Conservation (phyloP, 2,888 invertebrate genomes). For the Reticulitermes lucifugus region DNA sequence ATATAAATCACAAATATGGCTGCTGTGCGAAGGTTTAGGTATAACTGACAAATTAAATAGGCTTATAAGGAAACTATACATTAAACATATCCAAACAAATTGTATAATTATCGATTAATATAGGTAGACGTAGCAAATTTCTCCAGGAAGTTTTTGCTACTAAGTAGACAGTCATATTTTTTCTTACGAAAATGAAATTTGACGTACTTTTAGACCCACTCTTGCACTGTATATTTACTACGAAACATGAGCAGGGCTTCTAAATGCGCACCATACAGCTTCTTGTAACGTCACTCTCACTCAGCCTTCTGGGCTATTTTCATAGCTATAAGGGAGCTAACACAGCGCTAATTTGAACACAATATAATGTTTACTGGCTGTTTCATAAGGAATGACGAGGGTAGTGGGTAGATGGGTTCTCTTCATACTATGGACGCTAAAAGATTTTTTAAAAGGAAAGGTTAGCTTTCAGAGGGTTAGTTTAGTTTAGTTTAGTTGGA, state of each 20-base stretch:
- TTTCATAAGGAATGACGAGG: constrained; percentile 16
- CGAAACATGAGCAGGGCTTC: no score
- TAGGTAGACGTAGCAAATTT: no score
- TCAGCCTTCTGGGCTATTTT: not conserved
- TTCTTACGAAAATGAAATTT: not conserved
- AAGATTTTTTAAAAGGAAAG: constrained; percentile 13
- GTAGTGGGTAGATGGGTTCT: not conserved
- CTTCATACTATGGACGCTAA: not conserved
- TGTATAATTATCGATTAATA: no score
- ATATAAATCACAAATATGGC: no score
- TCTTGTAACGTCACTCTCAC: not conserved
- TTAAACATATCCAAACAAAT: no score
- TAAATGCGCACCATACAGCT: not conserved
- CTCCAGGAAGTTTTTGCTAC: not conserved
- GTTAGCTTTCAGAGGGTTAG: constrained; percentile 3
- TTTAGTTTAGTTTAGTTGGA: constrained; percentile 6
- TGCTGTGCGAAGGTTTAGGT: no score
- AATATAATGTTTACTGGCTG: constrained; percentile 28
- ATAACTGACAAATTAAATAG: no score
- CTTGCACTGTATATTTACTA: no score
- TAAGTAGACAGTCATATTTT: not conserved
- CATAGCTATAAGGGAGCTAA: not conserved
- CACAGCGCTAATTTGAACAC: constrained; percentile 29
- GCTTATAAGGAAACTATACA: no score
- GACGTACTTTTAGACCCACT: no score